Evolutionary conservation across 2,113 vertebrate species (phyloP).

Genomic region (Potamarius usumacintae): DNA sequence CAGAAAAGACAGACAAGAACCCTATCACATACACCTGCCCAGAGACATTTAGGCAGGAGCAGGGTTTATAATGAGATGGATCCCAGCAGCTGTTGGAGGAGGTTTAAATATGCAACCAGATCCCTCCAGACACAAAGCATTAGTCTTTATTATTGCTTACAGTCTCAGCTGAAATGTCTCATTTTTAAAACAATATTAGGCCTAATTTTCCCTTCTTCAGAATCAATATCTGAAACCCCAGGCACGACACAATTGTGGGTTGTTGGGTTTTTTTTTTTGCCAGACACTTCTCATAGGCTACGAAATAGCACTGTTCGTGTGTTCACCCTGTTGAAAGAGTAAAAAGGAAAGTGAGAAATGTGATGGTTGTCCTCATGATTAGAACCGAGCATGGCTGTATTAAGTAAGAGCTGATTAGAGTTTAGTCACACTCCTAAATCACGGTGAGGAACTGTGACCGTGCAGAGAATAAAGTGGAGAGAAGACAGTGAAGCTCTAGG

Average conservation of each 20-base stretch:
- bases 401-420: constrained; percentile 20
- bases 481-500: constrained; percentile 1
- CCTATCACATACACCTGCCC: constrained; percentile 26
- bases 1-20: constrained; percentile 37
- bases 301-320: background rate
- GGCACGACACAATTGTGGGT: background rate
- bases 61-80: constrained; percentile 33
- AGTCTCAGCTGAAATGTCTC: background rate
- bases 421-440: constrained; percentile 16
- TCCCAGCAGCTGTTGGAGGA: constrained; percentile 26
- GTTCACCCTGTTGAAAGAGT: background rate
- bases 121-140: background rate
- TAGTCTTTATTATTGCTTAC: background rate
- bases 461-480: background rate
- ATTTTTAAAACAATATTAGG: constrained; percentile 17
- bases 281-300: background rate
- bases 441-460: background rate
- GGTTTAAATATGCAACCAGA: background rate
- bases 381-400: background rate
- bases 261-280: background rate
- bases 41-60: constrained; percentile 27
- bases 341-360: background rate
- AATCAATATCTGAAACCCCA: constrained; percentile 2
- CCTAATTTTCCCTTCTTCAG: background rate
- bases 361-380: background rate